Evolutionary conservation across 2,888 invertebrate genomes (phyloP).

Genomic region (Drosophila putrida): DNA sequence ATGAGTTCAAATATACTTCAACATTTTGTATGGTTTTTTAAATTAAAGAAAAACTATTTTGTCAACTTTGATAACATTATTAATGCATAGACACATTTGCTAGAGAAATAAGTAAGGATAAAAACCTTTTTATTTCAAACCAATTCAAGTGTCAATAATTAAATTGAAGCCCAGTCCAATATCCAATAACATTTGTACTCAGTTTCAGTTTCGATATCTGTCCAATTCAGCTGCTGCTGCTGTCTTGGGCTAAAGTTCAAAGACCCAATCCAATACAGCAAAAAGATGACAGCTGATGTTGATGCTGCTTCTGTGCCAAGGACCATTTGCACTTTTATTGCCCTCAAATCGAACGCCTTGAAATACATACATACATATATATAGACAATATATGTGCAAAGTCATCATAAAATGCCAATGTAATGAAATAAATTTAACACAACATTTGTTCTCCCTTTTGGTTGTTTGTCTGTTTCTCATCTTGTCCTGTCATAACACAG

Average conservation of each 20-base stretch:
- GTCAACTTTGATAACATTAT: conserved; percentile 8
- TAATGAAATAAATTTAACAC: conserved; percentile 75
- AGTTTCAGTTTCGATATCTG: conserved; percentile 37
- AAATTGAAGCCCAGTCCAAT: background rate
- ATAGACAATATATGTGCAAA: conserved; percentile 60
- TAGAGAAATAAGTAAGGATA: background rate
- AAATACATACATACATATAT: conserved; percentile 20
- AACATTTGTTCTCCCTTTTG: conserved; percentile 67
- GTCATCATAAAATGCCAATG: conserved; percentile 74
- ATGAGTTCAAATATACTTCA: too few species aligned
- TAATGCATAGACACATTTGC: background rate
- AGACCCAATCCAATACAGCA: conserved; percentile 38
- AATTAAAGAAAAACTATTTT: too few species aligned
- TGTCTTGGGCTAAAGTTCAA: conserved; percentile 53
- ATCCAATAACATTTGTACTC: conserved; percentile 20
- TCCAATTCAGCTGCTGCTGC: conserved; percentile 55
- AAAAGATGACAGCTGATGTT: conserved; percentile 55
- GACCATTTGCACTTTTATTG: conserved; percentile 73
- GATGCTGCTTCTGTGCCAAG: conserved; percentile 47
- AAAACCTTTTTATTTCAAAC: background rate
- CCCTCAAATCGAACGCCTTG: conserved; percentile 63
- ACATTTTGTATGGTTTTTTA: background rate
- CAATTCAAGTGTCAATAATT: conserved; percentile 20
- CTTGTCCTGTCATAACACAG: conserved; percentile 60
- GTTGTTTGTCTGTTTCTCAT: conserved; percentile 5